Percentiles rank a stretch among this genome's conserved stretches.
phyloP scores from a whole-genome alignment of 92 coral and sea anemone species.

The Pocillopora grandis region DNA sequence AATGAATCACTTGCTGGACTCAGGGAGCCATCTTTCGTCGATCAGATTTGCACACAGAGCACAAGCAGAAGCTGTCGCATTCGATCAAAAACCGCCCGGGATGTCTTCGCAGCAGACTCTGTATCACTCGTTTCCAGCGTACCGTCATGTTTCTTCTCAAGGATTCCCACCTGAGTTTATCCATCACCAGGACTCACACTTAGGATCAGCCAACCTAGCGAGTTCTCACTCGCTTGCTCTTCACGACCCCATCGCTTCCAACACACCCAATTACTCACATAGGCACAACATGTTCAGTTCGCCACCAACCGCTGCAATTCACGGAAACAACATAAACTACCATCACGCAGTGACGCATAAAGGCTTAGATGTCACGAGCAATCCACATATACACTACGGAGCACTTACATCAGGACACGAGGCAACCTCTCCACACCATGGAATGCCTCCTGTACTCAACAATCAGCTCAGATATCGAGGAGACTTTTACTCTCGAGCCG shows the following conservation, averaged over 20 bases:
- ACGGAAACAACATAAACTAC: constrained; percentile 86
- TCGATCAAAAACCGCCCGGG: constrained; percentile 87
- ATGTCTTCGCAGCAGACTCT: constrained; percentile 89
- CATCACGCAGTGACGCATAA: constrained; percentile 89
- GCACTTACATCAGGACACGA: constrained; percentile 79
- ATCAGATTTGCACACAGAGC: constrained; percentile 78
- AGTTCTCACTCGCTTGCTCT: constrained; percentile 84
- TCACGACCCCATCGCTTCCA: constrained; percentile 83
- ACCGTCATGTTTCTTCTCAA: constrained; percentile 83
- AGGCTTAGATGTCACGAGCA: constrained; percentile 76
- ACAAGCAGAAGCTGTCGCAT: constrained; percentile 78
- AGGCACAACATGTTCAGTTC: constrained; percentile 84
- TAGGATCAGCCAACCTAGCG: constrained; percentile 73
- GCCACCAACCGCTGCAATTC: constrained; percentile 77
- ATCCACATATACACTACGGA: constrained; percentile 76
- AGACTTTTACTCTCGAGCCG: constrained; percentile 74
- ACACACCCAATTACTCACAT: constrained; percentile 81
- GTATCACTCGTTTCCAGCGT: constrained; percentile 97
- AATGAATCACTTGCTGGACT: constrained; percentile 86
- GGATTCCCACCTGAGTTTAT: constrained; percentile 84
- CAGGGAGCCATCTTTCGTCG: constrained; percentile 85
- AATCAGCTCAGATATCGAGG: constrained; percentile 77
- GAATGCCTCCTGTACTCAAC: constrained; percentile 79
- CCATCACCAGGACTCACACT: constrained; percentile 88
- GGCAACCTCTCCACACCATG: constrained; percentile 81